A percentile compares a stretch with the other conserved stretches of the same genome.
phyloP scores from a whole-genome alignment of 2,113 vertebrate species.

The Cavia aperea region DNA sequence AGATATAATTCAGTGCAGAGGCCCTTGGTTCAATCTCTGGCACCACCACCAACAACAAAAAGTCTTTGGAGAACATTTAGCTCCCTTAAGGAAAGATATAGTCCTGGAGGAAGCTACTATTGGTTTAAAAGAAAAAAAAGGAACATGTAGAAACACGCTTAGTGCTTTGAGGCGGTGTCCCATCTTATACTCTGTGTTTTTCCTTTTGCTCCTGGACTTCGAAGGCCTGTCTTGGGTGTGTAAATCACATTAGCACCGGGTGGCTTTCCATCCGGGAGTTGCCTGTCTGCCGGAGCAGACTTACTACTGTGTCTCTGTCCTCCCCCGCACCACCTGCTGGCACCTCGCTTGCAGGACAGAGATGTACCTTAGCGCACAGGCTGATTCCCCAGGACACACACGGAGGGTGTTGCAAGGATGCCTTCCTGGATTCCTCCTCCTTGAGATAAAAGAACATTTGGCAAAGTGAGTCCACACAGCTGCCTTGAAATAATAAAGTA shows the following conservation, averaged over 20 bases:
- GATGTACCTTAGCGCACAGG: constrained; percentile 36
- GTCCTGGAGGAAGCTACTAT: background rate
- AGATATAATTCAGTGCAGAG: background rate
- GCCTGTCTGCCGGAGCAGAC: background rate
- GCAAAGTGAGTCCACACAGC: background rate
- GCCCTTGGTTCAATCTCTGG: background rate
- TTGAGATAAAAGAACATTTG: constrained; percentile 22
- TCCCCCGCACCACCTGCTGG: constrained; percentile 42
- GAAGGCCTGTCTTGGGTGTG: background rate
- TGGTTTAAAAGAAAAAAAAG: background rate
- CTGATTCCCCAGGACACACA: constrained; percentile 36
- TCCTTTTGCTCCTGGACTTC: background rate
- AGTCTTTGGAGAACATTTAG: background rate
- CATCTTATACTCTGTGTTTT: background rate
- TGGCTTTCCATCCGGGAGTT: background rate
- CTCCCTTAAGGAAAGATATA: background rate
- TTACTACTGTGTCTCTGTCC: background rate
- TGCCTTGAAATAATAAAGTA: constrained; percentile 16
- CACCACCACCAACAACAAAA: background rate
- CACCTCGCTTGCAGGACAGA: constrained; percentile 31
- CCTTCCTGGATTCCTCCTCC: background rate
- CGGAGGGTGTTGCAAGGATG: background rate
- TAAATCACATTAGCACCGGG: background rate
- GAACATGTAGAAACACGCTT: background rate
- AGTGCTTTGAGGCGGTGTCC: background rate